These are phyloP conservation scores for Enchytraeus crypticus DNA, from an alignment of 2,888 invertebrate genomes.

Conservation along the genomic window DNA sequence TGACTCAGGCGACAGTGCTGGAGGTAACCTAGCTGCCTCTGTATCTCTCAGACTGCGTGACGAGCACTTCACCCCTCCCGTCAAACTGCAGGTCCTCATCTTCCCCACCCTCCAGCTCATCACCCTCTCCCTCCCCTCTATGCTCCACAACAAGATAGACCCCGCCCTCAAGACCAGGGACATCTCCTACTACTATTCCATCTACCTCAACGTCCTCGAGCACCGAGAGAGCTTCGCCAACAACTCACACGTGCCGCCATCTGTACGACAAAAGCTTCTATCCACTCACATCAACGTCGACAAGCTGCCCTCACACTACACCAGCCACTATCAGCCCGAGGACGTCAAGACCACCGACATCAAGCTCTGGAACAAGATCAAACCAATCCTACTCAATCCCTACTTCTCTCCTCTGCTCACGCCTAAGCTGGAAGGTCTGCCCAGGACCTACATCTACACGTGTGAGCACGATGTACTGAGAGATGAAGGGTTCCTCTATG, in stretches of 20 bases:
- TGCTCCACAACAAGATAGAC: slow-evolving; percentile 32
- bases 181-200: not conserved
- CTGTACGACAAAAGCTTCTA: not conserved
- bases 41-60: slow-evolving; percentile 28
- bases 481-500: slow-evolving; percentile 10
- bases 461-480: slow-evolving; percentile 5
- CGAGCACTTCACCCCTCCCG: slow-evolving; percentile 19
- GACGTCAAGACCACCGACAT: not conserved
- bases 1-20: slow-evolving; percentile 34
- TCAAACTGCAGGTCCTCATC: slow-evolving; percentile 41
- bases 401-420: slow-evolving; percentile 2
- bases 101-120: slow-evolving; percentile 47
- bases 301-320: not conserved
- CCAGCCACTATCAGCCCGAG: not conserved
- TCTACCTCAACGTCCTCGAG: not conserved
- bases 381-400: not conserved
- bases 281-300: not conserved
- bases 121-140: slow-evolving; percentile 42
- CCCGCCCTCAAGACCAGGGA: slow-evolving; percentile 2
- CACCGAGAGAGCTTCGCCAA: not conserved
- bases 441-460: slow-evolving; percentile 3
- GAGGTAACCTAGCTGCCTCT: slow-evolving; percentile 36
- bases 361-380: slow-evolving; percentile 5
- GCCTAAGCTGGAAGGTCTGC: not conserved
- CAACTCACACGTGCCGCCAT: not conserved